Percentiles rank a stretch among this genome's conserved stretches.
phyloP scores from a whole-genome alignment of 2,797 vertebrate genomes.

The Bryconaethiops microstoma region DNA sequence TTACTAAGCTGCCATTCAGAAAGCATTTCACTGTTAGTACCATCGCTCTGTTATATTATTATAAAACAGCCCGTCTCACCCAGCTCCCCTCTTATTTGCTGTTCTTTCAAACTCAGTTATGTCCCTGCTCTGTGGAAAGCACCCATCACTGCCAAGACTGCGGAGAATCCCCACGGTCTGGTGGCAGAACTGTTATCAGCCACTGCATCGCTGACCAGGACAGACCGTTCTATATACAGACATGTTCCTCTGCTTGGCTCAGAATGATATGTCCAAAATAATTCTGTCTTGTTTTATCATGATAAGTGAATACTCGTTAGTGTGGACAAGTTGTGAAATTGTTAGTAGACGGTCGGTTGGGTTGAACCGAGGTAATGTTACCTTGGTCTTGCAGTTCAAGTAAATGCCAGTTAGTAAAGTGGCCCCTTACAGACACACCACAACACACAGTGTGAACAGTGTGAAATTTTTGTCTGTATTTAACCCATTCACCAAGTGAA shows the following conservation, averaged over 20 bases:
- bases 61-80: background rate
- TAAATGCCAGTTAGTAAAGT: too few relatives aligned
- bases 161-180: background rate
- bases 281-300: too few relatives aligned
- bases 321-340: too few relatives aligned
- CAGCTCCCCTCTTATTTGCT: background rate
- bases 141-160: background rate
- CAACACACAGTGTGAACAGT: too few relatives aligned
- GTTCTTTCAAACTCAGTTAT: conserved; percentile 5
- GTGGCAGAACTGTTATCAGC: background rate
- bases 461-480: too few relatives aligned
- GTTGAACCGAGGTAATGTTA: too few relatives aligned
- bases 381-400: too few relatives aligned
- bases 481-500: too few relatives aligned
- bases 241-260: background rate
- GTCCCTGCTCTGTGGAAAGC: background rate
- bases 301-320: too few relatives aligned
- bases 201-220: background rate
- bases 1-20: background rate
- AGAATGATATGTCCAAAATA: background rate
- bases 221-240: background rate
- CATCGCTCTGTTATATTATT: background rate
- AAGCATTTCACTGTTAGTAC: too few relatives aligned
- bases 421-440: too few relatives aligned
- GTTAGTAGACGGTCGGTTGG: too few relatives aligned